Evolutionary conservation across 2,113 vertebrate genomes (phyloP), one percentile per base, ranked within the genome.

Genomic region (Aplodontia rufa): DNA sequence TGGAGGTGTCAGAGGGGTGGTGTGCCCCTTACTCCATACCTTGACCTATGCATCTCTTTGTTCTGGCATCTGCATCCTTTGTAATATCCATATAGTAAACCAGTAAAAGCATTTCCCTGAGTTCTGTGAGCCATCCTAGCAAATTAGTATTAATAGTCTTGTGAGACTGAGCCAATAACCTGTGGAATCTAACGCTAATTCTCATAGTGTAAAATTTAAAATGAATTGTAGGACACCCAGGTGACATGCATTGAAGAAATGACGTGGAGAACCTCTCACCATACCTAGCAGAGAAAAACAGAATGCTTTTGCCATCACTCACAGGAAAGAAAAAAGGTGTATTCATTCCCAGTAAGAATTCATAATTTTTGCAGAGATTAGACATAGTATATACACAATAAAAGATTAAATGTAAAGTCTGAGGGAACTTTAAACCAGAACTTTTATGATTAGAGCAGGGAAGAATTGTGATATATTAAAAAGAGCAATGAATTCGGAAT

Each of bases 371-470:
- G 6, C 30, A 95, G 58, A 3, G 6, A 64, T 80, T 91, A 95
- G 37, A 47, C 45, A 91, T 51, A 71, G 22, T 83, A 82, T 45
- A 68, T 45, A 85, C 35, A 87, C 28, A 90, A 58, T 84, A 87
- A 79, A 78, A 60, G 17, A 92, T 40, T 49, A 76, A 51, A 47
- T 55, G 22, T 45, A 74, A 90, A 90, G 20, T 79, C 16, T 87
- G 51, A 42, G 64, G 86, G 74, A 17, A 80, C 53, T 96, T 86
- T 93, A 93, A 93, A 94, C 40, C 42, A 42, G 32, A 93, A 75
- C 11, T 91, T 53, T 64, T 78, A 83, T 82, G n/a, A 83, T 49
- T 13, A 89, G 22, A 55, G 35, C 32, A 91, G 19, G 32, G 17
- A 91, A 87, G 64, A 87, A 95, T 8, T 51, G 35, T 75, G 22